Percentiles rank a stretch among this genome's conserved stretches.
phyloP scores from a whole-genome alignment of 2,888 invertebrate genomes.

The Pterostichus niger region DNA sequence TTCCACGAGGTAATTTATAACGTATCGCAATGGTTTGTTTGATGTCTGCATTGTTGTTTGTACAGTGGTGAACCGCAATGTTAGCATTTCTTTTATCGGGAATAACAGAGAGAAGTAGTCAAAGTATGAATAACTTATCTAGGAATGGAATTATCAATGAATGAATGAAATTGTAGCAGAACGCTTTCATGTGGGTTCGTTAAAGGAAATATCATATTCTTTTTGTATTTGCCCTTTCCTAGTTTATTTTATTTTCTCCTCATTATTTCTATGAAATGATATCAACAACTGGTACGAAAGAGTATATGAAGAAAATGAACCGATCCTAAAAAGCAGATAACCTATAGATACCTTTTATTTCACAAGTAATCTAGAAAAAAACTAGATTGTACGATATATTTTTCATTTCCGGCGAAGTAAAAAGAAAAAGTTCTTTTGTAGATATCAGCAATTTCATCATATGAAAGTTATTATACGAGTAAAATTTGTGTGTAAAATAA shows the following conservation, averaged over 20 bases:
- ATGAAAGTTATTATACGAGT: too few relatives aligned
- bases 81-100: neutral
- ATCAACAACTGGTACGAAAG: too few relatives aligned
- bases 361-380: slow-evolving; percentile 28
- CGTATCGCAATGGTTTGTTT: neutral
- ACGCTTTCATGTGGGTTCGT: neutral
- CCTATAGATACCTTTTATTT: slow-evolving; percentile 20
- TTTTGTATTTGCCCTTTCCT: neutral
- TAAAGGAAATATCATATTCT: slow-evolving; percentile 1
- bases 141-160: too few relatives aligned
- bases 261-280: neutral
- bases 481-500: too few relatives aligned
- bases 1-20: slow-evolving; percentile 8
- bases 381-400: slow-evolving; percentile 26
- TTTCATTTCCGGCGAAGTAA: slow-evolving; percentile 42
- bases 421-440: slow-evolving; percentile 31
- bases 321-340: neutral
- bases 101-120: too few relatives aligned
- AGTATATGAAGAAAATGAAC: too few relatives aligned
- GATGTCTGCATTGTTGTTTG: neutral
- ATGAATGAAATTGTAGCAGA: too few relatives aligned
- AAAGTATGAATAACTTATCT: too few relatives aligned
- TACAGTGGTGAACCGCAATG: neutral
- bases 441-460: slow-evolving; percentile 21
- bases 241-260: neutral